Evolutionary conservation across 2,888 invertebrate species (phyloP), one percentile per base, ranked within the genome.

Genomic region (Hirtodrosophila confusa): DNA sequence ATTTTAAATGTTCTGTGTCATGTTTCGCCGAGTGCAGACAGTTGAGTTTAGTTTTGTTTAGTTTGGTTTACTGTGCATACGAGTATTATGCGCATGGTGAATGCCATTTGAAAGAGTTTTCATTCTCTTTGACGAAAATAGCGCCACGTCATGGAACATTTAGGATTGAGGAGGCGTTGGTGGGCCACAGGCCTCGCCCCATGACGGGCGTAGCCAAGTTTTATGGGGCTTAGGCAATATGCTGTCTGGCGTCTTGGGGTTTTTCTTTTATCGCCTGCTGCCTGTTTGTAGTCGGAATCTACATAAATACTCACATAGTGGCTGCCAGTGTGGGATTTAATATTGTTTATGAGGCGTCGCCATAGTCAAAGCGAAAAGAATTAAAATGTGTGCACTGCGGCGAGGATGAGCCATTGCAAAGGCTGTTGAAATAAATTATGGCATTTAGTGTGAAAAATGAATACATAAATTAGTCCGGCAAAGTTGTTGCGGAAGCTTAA

Each of bases 341-440:
- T 85, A 87, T 87, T 87, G 87, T 87, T 80, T 87, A 87, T 87
- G 80, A 63, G 80, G 79, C 80, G 78, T 80, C 76, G 84, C 84
- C 49, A 61, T 47, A 86, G 84, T 83, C 78, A 71, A 82, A 85
- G 71, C 82, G 75, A 67, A 66, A 67, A 61, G 65, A 75, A 85
- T 80, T 87, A 71, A 75, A 84, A 84, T 69, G 58, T 83, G 62
- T 66, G 54, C 35, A 84, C 76, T 72, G 69, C 29, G 60, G 36
- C 50, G 39, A 24, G 43, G 51, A 75, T 75, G 79, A 43, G 66
- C 65, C 72, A 71, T 53, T 58, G 72, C 65, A 61, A 78, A 85
- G 82, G 78, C 79, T 54, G 74, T 62, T 74, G 60, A 75, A 71
- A 80, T 87, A 85, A 80, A 80, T 87, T 82, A 85, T 75, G 82